These are phyloP conservation scores for Tuta absoluta DNA, from an alignment of 2,888 invertebrate species.

Conservation along the genomic window DNA sequence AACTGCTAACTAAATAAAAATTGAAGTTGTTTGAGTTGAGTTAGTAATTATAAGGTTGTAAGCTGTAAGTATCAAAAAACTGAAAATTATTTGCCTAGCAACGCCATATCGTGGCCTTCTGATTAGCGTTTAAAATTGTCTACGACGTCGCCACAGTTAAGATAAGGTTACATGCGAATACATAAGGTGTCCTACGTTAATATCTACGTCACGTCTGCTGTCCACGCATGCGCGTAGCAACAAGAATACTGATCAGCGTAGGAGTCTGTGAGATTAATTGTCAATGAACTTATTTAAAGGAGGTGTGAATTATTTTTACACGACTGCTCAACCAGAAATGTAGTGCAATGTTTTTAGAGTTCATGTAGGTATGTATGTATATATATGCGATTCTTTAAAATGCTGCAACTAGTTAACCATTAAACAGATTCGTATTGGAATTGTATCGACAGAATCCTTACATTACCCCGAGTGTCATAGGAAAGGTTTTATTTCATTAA, in stretches of 20 bases:
- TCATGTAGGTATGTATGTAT: no score
- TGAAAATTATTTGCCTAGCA: background rate
- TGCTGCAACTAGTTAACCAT: no score
- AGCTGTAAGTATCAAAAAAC: background rate
- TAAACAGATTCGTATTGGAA: no score
- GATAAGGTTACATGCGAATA: slow-evolving; percentile 10
- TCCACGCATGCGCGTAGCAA: background rate
- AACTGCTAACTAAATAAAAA: no score
- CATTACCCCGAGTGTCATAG: no score
- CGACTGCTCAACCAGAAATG: no score
- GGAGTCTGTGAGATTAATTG: background rate
- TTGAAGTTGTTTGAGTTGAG: background rate
- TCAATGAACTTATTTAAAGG: background rate
- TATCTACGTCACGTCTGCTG: slow-evolving; percentile 12
- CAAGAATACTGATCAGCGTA: background rate
- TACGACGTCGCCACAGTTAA: background rate
- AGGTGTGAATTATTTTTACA: no score
- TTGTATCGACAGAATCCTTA: no score
- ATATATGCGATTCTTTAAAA: no score
- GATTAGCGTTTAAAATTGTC: background rate
- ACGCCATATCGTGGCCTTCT: background rate
- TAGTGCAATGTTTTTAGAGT: no score
- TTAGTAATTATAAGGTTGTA: background rate
- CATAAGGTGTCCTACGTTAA: slow-evolving; percentile 5
- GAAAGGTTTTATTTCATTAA: no score